Conservation (phyloP, 2,113 vertebrate species). For the Paracanthobrama guichenoti region DNA sequence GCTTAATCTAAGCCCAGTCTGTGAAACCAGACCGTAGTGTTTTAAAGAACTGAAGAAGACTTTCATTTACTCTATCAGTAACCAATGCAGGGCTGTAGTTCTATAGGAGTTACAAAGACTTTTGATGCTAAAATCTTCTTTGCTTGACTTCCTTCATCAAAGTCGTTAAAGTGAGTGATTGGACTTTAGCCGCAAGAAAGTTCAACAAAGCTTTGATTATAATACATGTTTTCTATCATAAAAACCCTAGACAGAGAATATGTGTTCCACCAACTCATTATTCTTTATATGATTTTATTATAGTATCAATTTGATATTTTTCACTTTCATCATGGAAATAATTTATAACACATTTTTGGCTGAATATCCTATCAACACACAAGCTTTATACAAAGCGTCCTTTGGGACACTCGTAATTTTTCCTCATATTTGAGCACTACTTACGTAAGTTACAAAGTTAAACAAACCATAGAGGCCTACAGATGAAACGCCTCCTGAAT, state of each 20-base stretch:
- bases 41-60: neutral
- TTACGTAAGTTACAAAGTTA: neutral
- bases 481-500: neutral
- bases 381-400: neutral
- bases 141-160: neutral
- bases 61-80: neutral
- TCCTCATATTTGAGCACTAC: neutral
- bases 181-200: no score
- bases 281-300: neutral
- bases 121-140: neutral
- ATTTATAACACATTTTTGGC: neutral
- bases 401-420: neutral
- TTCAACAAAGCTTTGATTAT: neutral
- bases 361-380: neutral
- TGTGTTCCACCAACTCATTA: neutral
- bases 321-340: neutral
- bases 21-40: no score
- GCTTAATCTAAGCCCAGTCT: no score
- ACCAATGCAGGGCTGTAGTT: neutral
- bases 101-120: neutral
- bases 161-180: no score
- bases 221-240: neutral
- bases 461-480: neutral
- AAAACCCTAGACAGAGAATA: neutral
- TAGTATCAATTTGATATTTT: neutral